These are phyloP conservation scores for Antitype chi DNA, from an alignment of 2,888 invertebrate species.

Conservation along the genomic window DNA sequence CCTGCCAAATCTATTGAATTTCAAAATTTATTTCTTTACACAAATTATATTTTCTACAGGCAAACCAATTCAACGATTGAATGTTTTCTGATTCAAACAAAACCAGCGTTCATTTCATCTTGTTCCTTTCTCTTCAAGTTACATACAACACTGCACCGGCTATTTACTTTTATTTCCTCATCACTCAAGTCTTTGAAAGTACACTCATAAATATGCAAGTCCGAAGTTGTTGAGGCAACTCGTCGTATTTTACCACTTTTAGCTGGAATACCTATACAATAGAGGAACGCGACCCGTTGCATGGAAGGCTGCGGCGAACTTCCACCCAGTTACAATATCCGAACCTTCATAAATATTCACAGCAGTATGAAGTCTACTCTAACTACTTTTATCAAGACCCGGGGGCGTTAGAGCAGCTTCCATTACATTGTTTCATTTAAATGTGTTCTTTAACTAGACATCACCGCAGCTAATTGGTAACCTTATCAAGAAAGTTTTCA, in stretches of 20 bases:
- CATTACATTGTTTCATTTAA: conserved; percentile 70
- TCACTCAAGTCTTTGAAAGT: conserved; percentile 86
- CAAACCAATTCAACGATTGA: conserved; percentile 27
- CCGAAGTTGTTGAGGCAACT: conserved; percentile 81
- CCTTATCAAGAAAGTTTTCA: conserved; percentile 63
- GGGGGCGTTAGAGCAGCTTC: conserved; percentile 68
- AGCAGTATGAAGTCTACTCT: conserved; percentile 77
- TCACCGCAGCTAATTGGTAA: conserved; percentile 64
- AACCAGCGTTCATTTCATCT: conserved; percentile 67
- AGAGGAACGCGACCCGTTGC: conserved; percentile 76
- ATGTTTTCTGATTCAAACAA: conserved; percentile 52
- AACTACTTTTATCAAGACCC: conserved; percentile 77
- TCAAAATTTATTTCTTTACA: conserved; percentile 42
- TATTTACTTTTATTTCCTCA: conserved; percentile 84
- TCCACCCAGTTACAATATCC: conserved; percentile 84
- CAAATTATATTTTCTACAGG: conserved; percentile 19
- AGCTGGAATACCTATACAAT: conserved; percentile 82
- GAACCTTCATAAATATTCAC: conserved; percentile 87
- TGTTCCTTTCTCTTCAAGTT: conserved; percentile 72
- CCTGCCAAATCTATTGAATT: conserved; percentile 45
- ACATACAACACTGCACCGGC: conserved; percentile 77
- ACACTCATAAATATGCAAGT: conserved; percentile 88
- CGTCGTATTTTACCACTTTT: conserved; percentile 83
- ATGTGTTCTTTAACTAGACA: conserved; percentile 69
- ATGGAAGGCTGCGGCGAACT: conserved; percentile 79